Base-by-base conservation (phyloP, 2,113 vertebrate genomes). In the Cyphomyrus discorhynchus region DNA sequence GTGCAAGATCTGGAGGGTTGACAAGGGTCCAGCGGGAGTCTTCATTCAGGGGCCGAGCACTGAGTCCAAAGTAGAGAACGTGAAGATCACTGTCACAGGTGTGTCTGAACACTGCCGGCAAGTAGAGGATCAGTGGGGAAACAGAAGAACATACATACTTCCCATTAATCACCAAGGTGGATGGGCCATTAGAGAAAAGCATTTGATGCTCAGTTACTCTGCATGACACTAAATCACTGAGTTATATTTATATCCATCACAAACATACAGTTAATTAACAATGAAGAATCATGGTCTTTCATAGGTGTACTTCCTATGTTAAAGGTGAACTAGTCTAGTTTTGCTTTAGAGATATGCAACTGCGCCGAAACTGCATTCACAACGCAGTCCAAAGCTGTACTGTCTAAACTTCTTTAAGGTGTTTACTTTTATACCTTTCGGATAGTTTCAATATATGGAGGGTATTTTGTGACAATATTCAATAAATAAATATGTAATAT, bases 1-100 rank as follows among this genome's bases (percentile, higher is more conserved):
- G 3, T 99, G 97, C 74, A 93, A 90, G 1, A 96, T 95, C 24
- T 95, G 90, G 0, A 95, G 96, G 91, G 86, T 96, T 92, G 82
- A 91, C 5, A 94, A 93, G 90, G 80, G 88, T 0, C 58, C 58
- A 0, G 91, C 89, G 27, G 95, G 94, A 24, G 24, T 1, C 19
- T 95, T 96, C 74, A 93, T 24, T 42, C 89, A 89, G 39, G 92
- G 92, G 87, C 39, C 90, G 87, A 31, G 89, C 10, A 91, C 94
- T 45, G 89, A 92, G 42, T 96, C 96, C n/a, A 11, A 0, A 8
- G 0, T 90, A 27, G 83, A 90, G 84, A 19, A 0, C 2, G 88
- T 96, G 86, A 91, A 0, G 88, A 88, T 96, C 91, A 93, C 47
- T 35, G 87, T 93, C 77, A 91, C 92, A 94, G 95, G 95, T 96